Base-by-base conservation (phyloP, 2,797 vertebrate species). In the Glossophaga mutica region DNA sequence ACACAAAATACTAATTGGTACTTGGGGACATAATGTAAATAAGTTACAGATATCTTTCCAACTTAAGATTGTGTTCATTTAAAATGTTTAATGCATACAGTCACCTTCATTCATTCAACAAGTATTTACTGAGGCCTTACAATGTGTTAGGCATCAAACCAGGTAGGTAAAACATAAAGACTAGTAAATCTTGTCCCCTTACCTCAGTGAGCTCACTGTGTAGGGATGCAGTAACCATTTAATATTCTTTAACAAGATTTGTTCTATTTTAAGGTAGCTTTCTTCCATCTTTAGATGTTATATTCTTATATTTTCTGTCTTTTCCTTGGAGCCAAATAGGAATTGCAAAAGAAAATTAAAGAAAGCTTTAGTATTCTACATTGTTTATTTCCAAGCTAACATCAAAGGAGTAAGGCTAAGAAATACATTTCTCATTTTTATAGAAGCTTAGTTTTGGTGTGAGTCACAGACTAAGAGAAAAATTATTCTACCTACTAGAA, bases 361-460 rank as follows among this genome's bases (percentile, higher is more conserved):
- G 50, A 68, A 0, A 37, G 0, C 22, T 77, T 93, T 37, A 44
- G 14, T 39, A 46, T 37, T 68, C 5, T 71, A 11, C 5, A 77
- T 76, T 92, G 34, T 81, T n/a, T 29, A 73, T 91, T 92, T 93
- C 37, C 77, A 82, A 81, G 37, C 29, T 77, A 52, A 94, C 16
- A 42, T n/a, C 70, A 88, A 90, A 78, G 12, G 91, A 90, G 50
- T 82, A 79, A 79, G 50, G 22, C 8, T 73, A 65, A 85, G 74
- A 77, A 42, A 48, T 11, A 70, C 14, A 22, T 55, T 78, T 74
- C 6, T 21, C 39, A 50, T 81, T 81, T 90, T 87, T 81, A 48
- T 48, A 84, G n/a, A 76, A 39, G 22, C 34, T 67, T 83, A 34
- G 34, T 65, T 26, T 44, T 87, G 15, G 21, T 90, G 9, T 82